Base-by-base conservation (phyloP, 53 echinoderm and acorn worm genomes). In the Holothuria scabra region DNA sequence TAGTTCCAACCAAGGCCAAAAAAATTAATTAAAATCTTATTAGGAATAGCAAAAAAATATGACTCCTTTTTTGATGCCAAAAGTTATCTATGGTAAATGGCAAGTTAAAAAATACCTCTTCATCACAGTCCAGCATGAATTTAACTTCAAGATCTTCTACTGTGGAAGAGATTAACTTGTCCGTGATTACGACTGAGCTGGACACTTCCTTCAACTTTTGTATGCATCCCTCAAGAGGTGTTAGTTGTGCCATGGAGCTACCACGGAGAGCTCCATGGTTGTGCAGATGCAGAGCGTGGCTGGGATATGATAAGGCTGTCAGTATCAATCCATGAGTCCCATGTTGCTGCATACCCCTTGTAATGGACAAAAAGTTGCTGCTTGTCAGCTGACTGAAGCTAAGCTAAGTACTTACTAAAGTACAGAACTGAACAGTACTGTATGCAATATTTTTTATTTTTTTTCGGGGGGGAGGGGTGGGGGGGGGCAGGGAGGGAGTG, bases 101-200 rank as follows among this genome's bases (percentile, higher is more conserved):
- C 61, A 61, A 26, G 12, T 26, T 61, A 23, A 26, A 61, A 61
- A 61, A 61, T 61, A 61, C 61, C 61, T 61, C 61, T 26, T 61
- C 61, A 61, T 61, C 61, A 61, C 61, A 61, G 12, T 61, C 61
- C n/a, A 61, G 7, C 22, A 61, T 26, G 61, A 61, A 61, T 23
- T 26, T 61, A 23, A 61, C 61, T 61, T 61, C 61, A 8, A 16
- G 61, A 61, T 61, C 61, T 61, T 61, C 61, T 61, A 12, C 13
- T 12, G 6, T 61, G 4, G 61, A 61, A 61, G 61, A 12, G n/a
- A 61, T n/a, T 23, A 61, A 16, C 61, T 16, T 7, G 61, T 61
- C 61, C 12, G 6, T 61, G 7, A 61, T 61, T 23, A 26, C 6
- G n/a, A n/a, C n/a, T 23, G 61, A 61, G n/a, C 4, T 61, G 22